Conservation (phyloP, 2,113 vertebrate species). For the Pardalotus punctatus region DNA sequence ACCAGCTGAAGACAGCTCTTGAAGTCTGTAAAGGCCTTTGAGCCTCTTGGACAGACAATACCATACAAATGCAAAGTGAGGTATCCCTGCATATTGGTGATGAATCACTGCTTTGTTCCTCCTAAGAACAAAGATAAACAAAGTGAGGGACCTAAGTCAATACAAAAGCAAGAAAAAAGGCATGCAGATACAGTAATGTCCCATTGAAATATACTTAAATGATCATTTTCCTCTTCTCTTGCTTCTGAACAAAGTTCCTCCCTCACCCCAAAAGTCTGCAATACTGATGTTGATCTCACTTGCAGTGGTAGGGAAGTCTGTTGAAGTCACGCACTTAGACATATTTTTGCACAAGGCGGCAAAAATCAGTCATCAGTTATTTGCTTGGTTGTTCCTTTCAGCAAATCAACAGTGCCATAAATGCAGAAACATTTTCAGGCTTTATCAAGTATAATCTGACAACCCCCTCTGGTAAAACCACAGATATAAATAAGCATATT, state of each 20-base stretch:
- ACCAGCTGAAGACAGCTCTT: neutral
- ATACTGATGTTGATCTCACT: neutral
- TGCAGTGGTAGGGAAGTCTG: neutral
- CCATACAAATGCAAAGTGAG: slow-evolving; percentile 18
- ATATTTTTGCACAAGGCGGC: neutral
- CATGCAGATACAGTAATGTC: neutral
- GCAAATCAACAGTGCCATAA: slow-evolving; percentile 33
- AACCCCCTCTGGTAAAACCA: slow-evolving; percentile 46
- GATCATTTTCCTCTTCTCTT: neutral
- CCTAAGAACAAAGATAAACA: slow-evolving; percentile 4
- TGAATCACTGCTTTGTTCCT: slow-evolving; percentile 22
- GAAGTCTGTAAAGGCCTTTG: neutral
- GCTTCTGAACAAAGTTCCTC: neutral
- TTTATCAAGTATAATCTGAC: slow-evolving; percentile 59
- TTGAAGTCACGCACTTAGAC: neutral
- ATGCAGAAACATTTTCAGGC: slow-evolving; percentile 41
- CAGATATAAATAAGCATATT: slow-evolving; percentile 41
- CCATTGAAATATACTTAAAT: neutral
- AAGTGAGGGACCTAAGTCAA: neutral
- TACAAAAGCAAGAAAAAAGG: neutral
- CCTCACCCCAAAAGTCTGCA: neutral
- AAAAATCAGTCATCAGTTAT: slow-evolving; percentile 50
- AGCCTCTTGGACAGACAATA: neutral
- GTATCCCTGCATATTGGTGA: neutral
- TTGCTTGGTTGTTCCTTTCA: slow-evolving; percentile 45